Conservation (phyloP, 2,113 vertebrate genomes). For the Myxocyprinus asiaticus region DNA sequence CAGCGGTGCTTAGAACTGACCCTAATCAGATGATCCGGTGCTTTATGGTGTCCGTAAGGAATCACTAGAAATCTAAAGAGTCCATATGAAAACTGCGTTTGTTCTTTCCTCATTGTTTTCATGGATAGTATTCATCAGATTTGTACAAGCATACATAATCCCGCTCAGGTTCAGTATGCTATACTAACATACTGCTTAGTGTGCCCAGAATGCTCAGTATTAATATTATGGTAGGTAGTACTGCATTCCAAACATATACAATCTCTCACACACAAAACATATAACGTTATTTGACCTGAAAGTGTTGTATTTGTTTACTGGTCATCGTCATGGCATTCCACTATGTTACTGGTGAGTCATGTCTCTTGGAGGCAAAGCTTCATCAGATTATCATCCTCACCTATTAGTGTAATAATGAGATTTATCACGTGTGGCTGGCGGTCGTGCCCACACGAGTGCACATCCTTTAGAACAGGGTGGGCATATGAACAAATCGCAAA, state of each 20-base stretch:
- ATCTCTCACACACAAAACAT: constrained; percentile 29
- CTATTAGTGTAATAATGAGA: constrained; percentile 9
- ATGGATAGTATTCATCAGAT: background rate
- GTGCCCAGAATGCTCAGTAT: too few species aligned
- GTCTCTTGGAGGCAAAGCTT: constrained; percentile 17
- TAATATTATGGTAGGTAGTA: too few species aligned
- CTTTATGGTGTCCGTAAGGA: background rate
- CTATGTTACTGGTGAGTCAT: constrained; percentile 10
- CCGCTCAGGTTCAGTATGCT: too few species aligned
- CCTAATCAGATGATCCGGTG: constrained; percentile 1
- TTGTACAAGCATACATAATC: too few species aligned
- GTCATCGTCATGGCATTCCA: background rate
- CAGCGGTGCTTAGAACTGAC: background rate
- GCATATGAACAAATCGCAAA: background rate
- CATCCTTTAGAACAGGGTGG: background rate
- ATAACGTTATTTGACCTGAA: constrained; percentile 29
- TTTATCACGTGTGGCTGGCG: background rate
- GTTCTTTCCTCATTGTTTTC: background rate
- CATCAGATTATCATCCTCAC: constrained; percentile 26
- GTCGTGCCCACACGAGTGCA: background rate
- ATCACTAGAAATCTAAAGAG: too few species aligned
- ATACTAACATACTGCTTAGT: too few species aligned
- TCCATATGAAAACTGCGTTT: too few species aligned
- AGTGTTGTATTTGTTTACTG: constrained; percentile 40
- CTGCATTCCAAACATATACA: constrained; percentile 15